Evolutionary conservation across 2,888 invertebrate species (phyloP).

Genomic region (Fragum sueziense): DNA sequence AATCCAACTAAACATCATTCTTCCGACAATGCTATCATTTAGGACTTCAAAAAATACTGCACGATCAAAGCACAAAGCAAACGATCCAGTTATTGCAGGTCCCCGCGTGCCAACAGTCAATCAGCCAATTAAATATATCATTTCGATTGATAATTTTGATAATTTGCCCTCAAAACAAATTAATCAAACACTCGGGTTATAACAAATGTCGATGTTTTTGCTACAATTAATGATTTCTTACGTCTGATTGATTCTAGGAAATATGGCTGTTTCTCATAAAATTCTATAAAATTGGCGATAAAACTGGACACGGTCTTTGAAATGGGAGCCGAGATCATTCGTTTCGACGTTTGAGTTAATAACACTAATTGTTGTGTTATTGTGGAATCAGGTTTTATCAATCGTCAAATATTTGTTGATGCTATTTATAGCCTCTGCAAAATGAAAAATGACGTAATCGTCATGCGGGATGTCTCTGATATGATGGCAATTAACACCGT

Average conservation of each 20-base stretch:
- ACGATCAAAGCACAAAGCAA: background rate
- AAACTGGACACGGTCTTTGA: constrained; percentile 48
- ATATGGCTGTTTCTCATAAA: constrained; percentile 42
- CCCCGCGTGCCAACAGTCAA: constrained; percentile 39
- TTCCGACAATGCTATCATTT: constrained; percentile 2
- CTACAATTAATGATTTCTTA: constrained; percentile 16
- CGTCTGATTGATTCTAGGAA: constrained; percentile 39
- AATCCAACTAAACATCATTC: background rate
- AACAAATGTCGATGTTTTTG: background rate
- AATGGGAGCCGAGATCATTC: constrained; percentile 35
- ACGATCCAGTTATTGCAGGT: constrained; percentile 29
- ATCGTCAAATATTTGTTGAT: constrained; percentile 51
- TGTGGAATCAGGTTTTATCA: constrained; percentile 48
- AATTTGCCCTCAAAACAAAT: constrained; percentile 26
- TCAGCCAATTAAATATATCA: constrained; percentile 59
- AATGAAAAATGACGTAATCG: constrained; percentile 51
- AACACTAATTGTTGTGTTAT: constrained; percentile 61
- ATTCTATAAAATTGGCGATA: constrained; percentile 46
- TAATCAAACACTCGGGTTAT: constrained; percentile 40
- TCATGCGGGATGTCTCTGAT: constrained; percentile 47
- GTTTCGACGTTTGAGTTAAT: constrained; percentile 43
- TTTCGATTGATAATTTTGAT: constrained; percentile 45
- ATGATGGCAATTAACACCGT: constrained; percentile 55
- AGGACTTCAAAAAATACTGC: background rate
- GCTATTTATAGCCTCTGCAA: constrained; percentile 50